These are phyloP conservation scores for Dendropsophus ebraccatus DNA, from an alignment of 2,113 vertebrate genomes.

Conservation along the genomic window DNA sequence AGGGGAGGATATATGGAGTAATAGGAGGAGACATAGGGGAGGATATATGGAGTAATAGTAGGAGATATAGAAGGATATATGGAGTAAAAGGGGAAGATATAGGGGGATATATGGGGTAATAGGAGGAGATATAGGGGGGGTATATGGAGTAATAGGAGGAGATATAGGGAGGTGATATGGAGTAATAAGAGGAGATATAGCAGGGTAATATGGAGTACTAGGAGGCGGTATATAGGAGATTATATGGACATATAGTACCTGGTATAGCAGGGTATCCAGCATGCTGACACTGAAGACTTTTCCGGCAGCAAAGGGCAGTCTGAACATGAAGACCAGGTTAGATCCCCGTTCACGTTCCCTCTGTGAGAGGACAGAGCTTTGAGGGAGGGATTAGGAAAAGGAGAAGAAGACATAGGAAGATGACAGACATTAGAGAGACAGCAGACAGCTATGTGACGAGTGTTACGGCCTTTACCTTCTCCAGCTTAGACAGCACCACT, in stretches of 20 bases:
- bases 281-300: conserved; percentile 86
- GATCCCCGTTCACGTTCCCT: conserved; percentile 83
- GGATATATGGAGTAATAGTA: not conserved
- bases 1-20: too few relatives aligned
- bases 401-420: conserved; percentile 30
- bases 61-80: not conserved
- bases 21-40: not conserved
- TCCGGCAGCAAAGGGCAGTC: conserved; percentile 82
- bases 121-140: not conserved
- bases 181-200: not conserved
- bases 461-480: conserved; percentile 72
- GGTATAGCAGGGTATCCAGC: conserved; percentile 83
- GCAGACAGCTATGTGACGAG: not conserved
- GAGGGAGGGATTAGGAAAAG: conserved; percentile 31
- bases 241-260: conserved; percentile 67
- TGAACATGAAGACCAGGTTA: conserved; percentile 85
- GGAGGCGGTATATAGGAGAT: too few relatives aligned
- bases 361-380: conserved; percentile 65
- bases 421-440: conserved; percentile 40
- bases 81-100: not conserved
- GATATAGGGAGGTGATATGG: not conserved
- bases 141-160: too few relatives aligned
- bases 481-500: conserved; percentile 80
- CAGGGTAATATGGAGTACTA: not conserved
- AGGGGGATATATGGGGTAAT: not conserved